Conservation (phyloP, 2,888 invertebrate species). For the Kryphioiulus occultus region DNA sequence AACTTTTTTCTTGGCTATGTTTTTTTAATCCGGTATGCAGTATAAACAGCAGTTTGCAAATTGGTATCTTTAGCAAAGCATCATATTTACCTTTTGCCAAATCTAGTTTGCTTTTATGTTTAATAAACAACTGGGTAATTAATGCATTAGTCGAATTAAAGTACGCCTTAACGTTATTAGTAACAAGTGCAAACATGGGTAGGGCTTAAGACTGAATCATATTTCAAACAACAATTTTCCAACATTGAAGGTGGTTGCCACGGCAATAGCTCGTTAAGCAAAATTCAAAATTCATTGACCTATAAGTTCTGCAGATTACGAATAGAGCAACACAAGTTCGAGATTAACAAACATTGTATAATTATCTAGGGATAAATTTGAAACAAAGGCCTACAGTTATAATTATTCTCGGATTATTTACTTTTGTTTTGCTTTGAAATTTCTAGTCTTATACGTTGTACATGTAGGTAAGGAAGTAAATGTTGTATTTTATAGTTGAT, state of each 20-base stretch:
- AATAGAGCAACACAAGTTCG: background rate
- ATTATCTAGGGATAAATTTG: background rate
- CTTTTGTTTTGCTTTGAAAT: background rate
- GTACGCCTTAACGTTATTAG: background rate
- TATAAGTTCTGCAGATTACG: background rate
- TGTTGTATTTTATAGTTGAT: background rate
- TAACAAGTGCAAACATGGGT: background rate
- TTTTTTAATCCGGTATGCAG: too few relatives aligned
- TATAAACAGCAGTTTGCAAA: too few relatives aligned
- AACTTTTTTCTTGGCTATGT: too few relatives aligned
- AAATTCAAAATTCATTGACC: conserved; percentile 21
- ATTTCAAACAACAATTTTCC: background rate
- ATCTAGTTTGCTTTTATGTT: background rate
- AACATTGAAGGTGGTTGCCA: background rate
- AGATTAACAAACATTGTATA: background rate
- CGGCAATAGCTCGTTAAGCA: conserved; percentile 8
- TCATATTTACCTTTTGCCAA: background rate
- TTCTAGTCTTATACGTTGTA: background rate
- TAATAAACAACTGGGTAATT: background rate
- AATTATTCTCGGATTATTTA: conserved; percentile 13
- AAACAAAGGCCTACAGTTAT: background rate
- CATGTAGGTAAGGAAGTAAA: background rate
- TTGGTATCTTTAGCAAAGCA: too few relatives aligned
- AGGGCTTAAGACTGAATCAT: background rate
- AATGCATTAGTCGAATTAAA: background rate